Evolutionary conservation across 2,797 vertebrate genomes (phyloP).

Genomic region (Xerus rutilus): DNA sequence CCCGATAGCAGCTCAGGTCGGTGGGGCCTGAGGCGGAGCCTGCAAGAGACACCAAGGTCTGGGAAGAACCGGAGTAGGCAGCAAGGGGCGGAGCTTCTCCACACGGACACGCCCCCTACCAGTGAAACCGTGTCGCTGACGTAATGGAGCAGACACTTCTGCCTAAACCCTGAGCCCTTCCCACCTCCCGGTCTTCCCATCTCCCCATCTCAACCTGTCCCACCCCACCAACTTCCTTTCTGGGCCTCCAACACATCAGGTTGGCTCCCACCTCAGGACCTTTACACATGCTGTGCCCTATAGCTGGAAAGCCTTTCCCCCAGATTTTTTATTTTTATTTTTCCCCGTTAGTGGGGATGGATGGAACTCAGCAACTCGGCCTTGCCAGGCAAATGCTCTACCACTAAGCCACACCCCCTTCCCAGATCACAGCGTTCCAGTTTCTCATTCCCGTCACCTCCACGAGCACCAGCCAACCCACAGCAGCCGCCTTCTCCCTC

Average conservation of each 20-base stretch:
- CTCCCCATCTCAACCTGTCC: neutral
- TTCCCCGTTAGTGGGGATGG: too few relatives aligned
- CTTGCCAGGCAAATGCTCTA: neutral
- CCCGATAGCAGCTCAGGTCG: slow-evolving; percentile 82
- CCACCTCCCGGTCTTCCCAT: neutral
- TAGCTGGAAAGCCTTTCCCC: neutral
- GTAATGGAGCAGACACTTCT: too few relatives aligned
- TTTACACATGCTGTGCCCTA: neutral
- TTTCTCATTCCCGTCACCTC: neutral
- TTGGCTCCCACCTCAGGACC: neutral
- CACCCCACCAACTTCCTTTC: neutral
- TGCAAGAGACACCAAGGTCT: neutral
- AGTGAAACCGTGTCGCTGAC: too few relatives aligned
- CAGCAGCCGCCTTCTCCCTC: neutral
- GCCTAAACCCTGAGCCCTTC: neutral
- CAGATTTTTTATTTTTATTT: too few relatives aligned
- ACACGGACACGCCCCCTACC: too few relatives aligned
- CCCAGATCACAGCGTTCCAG: neutral
- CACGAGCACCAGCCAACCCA: neutral
- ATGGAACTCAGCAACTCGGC: neutral
- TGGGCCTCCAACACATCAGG: neutral
- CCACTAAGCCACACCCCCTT: neutral
- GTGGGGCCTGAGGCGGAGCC: neutral
- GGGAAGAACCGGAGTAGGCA: neutral
- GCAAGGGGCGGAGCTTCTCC: neutral